A percentile compares a stretch with the other conserved stretches of the same genome.
phyloP scores from a whole-genome alignment of 2,113 vertebrate genomes.

The Hippocampus comes region DNA sequence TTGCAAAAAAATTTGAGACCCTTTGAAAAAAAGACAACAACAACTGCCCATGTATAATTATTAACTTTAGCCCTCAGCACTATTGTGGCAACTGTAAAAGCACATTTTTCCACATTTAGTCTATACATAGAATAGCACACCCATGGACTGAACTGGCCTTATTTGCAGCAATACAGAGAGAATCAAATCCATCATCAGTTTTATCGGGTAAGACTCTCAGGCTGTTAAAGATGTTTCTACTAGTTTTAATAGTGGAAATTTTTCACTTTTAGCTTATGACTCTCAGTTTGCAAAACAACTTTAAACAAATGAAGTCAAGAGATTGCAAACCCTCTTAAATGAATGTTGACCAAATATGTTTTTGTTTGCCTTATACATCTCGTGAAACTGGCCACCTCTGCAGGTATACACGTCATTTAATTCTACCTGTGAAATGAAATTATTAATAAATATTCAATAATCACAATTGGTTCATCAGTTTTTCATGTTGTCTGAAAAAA shows the following conservation, averaged over 20 bases:
- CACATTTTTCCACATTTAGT: not conserved
- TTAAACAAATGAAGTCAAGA: constrained; percentile 2
- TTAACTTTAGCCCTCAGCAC: not conserved
- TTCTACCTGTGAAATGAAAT: too few species aligned
- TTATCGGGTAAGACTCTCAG: not conserved
- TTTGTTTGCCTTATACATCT: too few species aligned
- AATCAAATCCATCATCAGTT: not conserved
- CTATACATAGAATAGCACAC: not conserved
- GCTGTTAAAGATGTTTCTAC: not conserved
- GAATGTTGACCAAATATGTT: too few species aligned
- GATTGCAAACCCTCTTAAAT: not conserved
- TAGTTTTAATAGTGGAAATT: not conserved
- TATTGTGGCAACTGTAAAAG: too few species aligned
- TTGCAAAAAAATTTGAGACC: not conserved
- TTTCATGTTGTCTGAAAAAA: too few species aligned
- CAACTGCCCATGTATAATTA: not conserved
- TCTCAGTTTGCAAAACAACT: not conserved
- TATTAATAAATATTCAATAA: too few species aligned
- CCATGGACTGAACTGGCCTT: not conserved
- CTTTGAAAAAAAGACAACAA: not conserved
- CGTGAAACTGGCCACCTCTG: too few species aligned
- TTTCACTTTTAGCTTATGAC: not conserved
- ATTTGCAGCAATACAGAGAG: not conserved
- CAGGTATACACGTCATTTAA: too few species aligned
- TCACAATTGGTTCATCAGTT: too few species aligned